These are phyloP conservation scores for Parazoanthus darwini DNA, from an alignment of 92 coral and sea anemone species.

Conservation along the genomic window DNA sequence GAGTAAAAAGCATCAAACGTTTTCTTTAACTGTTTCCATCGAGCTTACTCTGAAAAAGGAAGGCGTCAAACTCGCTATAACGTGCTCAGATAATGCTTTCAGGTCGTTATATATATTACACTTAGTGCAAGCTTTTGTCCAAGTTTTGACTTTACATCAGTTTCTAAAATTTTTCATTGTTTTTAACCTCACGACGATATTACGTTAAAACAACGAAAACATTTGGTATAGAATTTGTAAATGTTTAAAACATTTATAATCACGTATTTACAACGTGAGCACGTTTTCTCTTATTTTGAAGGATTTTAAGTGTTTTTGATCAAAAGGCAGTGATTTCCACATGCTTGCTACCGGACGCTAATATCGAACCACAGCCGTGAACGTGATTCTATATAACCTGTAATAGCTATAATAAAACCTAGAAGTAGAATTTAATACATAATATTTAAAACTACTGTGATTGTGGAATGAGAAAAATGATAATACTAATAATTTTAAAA, in stretches of 20 bases:
- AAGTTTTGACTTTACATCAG: too few relatives aligned
- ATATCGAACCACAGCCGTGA: too few relatives aligned
- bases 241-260: neutral
- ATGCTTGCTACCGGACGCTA: too few relatives aligned
- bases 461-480: neutral
- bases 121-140: too few relatives aligned
- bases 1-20: too few relatives aligned
- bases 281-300: neutral
- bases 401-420: neutral
- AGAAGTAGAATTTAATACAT: neutral
- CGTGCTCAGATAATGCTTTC: neutral
- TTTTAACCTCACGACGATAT: neutral
- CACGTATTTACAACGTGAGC: neutral
- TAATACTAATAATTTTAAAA: too few relatives aligned
- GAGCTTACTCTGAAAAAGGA: neutral
- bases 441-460: neutral
- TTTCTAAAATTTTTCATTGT: too few relatives aligned
- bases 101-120: neutral
- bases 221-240: neutral
- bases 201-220: neutral
- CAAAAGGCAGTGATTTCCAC: neutral
- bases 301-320: neutral
- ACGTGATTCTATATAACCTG: too few relatives aligned
- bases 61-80: neutral
- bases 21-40: neutral